Base-by-base conservation (phyloP, 2,888 invertebrate genomes). In the Sinelater perroti region DNA sequence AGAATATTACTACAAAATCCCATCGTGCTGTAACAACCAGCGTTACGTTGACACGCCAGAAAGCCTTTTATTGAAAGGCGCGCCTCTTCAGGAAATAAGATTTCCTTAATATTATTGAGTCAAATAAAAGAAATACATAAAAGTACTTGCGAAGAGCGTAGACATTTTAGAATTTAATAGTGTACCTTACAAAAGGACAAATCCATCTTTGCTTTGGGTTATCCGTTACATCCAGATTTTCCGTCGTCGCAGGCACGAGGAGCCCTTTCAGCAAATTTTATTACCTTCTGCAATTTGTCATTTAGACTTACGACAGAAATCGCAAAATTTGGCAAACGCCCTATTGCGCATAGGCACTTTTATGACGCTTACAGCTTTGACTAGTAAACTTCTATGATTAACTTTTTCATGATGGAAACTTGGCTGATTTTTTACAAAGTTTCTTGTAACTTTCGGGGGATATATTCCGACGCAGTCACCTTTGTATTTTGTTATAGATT, bases 81-180 rank as follows among this genome's bases (percentile, higher is more conserved):
- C 16, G 7, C 16, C 14, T 6, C 16, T 33, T 33, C 7, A 16
- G 16, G 31, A 2, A 6, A 11, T 31, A 11, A 11, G 33, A 33
- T 33, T 33, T 16, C 7, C 16, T 33, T 33, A 33, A 2, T 14
- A 33, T 33, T 33, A 33, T 33, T 14, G 16, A 16, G 3, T 11
- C 16, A 14, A 33, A 33, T 33, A 33, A 16, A 2, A 33, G 7
- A 14, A 8, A 14, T 33, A 14, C 33, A 33, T 33, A 33, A 14
- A 33, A 33, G 33, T 16, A 2, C 14, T 31, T 3, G 1, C 31
- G 13, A 31, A 14, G 8, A 8, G 16, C 16, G 33, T 33, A 33
- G 7, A 33, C 11, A 8, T 8, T 33, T 33, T 33, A 33, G 16
- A 33, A 33, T 33, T 33, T 33, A 33, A 33, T 33, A 33, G 16